A percentile compares a stretch with the other conserved stretches of the same genome.
Conservation (phyloP, 2,113 vertebrate species). For the Heterocephalus glaber region DNA sequence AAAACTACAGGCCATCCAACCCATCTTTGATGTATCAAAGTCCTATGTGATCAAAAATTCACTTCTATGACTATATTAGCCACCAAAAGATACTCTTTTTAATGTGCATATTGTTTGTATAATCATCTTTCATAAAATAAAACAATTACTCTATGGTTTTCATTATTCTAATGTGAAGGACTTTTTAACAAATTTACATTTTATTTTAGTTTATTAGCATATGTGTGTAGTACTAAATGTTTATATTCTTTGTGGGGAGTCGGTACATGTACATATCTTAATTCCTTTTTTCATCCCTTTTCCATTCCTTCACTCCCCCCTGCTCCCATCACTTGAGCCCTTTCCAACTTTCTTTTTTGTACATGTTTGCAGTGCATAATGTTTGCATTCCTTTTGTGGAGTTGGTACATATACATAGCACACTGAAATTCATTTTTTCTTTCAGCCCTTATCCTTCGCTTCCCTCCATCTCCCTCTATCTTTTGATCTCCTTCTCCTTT, state of each 20-base stretch:
- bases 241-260: not conserved
- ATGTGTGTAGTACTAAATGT: not conserved
- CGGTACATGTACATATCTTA: not conserved
- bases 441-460: not conserved
- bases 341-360: not conserved
- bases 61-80: not conserved
- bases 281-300: not conserved
- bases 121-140: not conserved
- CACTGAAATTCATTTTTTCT: not conserved
- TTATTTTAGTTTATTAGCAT: not conserved
- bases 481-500: not conserved
- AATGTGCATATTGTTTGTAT: not conserved
- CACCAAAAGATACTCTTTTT: not conserved
- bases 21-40: not conserved
- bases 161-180: not conserved
- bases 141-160: not conserved
- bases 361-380: not conserved
- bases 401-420: not conserved
- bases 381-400: not conserved
- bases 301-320: not conserved
- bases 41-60: not conserved
- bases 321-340: not conserved
- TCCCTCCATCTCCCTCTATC: not conserved
- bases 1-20: not conserved
- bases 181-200: not conserved